These are phyloP conservation scores for Imbricaverruca yamaguchii DNA, from an alignment of 2,888 invertebrate genomes.

Conservation along the genomic window DNA sequence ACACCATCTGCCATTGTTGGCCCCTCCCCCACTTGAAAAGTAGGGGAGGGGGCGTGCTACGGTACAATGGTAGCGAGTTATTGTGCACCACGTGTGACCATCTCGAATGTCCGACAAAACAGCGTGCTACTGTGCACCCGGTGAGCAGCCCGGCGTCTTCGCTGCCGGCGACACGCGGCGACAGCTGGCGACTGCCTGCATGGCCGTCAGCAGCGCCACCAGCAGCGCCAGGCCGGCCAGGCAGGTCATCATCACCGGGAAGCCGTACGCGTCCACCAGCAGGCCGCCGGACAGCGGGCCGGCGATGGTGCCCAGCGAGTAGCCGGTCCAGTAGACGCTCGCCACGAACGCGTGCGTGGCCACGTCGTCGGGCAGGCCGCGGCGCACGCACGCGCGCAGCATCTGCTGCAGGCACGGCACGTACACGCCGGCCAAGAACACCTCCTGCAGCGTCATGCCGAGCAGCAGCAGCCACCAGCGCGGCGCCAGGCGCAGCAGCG, in stretches of 20 bases:
- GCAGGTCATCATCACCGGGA: slow-evolving; percentile 3
- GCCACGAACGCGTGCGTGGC: neutral
- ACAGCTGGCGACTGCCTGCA: neutral
- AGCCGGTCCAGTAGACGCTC: neutral
- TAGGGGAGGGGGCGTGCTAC: too few relatives aligned
- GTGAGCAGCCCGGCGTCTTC: too few relatives aligned
- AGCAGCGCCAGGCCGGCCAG: neutral
- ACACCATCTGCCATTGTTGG: too few relatives aligned
- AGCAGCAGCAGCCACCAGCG: neutral
- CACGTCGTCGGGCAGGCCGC: neutral
- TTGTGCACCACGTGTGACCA: too few relatives aligned
- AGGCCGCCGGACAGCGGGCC: neutral
- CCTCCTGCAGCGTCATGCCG: neutral
- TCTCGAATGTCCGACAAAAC: too few relatives aligned
- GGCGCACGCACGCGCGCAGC: neutral
- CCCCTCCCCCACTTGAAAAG: too few relatives aligned
- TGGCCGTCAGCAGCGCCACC: neutral
- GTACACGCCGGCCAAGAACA: neutral
- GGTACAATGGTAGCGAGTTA: too few relatives aligned
- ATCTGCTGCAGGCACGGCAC: neutral
- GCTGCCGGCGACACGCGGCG: too few relatives aligned
- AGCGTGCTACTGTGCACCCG: too few relatives aligned
- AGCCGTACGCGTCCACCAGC: neutral
- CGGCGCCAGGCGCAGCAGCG: slow-evolving; percentile 4
- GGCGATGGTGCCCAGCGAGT: neutral